A percentile compares a stretch with the other conserved stretches of the same genome.
Conservation (phyloP, 2,113 vertebrate genomes). For the Ctenomys sociabilis region DNA sequence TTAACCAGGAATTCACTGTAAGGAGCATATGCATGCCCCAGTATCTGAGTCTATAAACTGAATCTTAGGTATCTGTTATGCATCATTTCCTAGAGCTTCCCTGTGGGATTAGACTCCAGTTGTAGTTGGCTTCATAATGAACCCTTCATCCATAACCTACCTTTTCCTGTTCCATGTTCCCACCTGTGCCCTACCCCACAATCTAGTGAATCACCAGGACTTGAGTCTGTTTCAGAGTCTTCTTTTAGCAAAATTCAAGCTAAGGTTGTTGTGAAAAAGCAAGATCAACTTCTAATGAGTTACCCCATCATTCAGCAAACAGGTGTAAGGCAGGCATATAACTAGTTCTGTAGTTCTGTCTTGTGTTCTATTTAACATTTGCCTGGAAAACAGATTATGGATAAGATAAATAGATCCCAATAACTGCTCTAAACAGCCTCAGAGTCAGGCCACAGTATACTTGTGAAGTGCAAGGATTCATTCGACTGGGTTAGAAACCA, state of each 20-base stretch:
- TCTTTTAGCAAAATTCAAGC: not conserved
- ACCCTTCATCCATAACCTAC: not conserved
- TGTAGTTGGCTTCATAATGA: not conserved
- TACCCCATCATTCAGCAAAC: not conserved
- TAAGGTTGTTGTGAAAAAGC: not conserved
- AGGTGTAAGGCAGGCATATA: not conserved
- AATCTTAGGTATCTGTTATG: not conserved
- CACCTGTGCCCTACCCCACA: not conserved
- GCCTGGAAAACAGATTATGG: not conserved
- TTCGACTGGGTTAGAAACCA: not conserved
- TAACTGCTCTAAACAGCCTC: not conserved
- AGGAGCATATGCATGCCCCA: not conserved
- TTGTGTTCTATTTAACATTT: not conserved
- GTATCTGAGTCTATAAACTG: not conserved
- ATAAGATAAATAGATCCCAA: not conserved
- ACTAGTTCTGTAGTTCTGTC: not conserved
- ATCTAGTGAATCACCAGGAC: not conserved
- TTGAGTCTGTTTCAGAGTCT: not conserved
- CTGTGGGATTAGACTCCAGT: not conserved
- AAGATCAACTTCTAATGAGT: not conserved
- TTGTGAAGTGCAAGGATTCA: not conserved
- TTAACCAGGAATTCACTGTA: not conserved
- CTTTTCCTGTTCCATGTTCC: not conserved
- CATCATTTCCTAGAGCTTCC: not conserved
- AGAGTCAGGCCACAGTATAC: not conserved